Conservation (phyloP, 2,797 vertebrate genomes). For the Onychomys torridus region DNA sequence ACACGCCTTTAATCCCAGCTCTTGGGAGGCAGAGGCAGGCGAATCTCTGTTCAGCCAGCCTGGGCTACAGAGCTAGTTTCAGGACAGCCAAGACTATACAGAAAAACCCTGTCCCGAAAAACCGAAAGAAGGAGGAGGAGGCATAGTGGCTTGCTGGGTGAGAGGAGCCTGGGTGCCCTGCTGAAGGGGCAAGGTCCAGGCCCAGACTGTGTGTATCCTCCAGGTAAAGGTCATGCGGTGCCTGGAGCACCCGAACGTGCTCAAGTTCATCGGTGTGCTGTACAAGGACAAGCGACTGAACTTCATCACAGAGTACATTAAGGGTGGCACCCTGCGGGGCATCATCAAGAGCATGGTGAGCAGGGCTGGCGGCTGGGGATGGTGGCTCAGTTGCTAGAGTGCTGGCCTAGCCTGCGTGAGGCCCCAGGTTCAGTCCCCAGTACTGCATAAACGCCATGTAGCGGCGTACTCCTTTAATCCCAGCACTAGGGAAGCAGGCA, state of each 20-base stretch:
- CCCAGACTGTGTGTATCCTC: not conserved
- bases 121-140: not conserved
- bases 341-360: conserved; percentile 98
- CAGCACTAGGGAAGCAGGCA: not conserved
- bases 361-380: not conserved
- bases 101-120: too few relatives aligned
- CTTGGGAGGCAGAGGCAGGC: not conserved
- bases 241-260: conserved; percentile 97
- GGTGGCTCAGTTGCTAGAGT: not conserved
- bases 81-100: not conserved
- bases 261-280: conserved; percentile 97
- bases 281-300: conserved; percentile 99
- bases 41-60: not conserved
- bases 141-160: not conserved
- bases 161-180: not conserved
- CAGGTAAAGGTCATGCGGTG: conserved; percentile 99
- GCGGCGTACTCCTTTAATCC: not conserved
- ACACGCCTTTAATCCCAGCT: not conserved
- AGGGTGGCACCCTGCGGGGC: conserved; percentile 95
- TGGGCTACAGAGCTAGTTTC: not conserved
- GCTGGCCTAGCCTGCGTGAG: too few relatives aligned
- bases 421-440: not conserved
- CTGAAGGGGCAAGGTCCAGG: rapidly evolving
- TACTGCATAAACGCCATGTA: not conserved
- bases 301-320: conserved; percentile 99